phyloP scores from a whole-genome alignment of 2,888 invertebrate genomes.

The Eupithecia pulchellata region DNA sequence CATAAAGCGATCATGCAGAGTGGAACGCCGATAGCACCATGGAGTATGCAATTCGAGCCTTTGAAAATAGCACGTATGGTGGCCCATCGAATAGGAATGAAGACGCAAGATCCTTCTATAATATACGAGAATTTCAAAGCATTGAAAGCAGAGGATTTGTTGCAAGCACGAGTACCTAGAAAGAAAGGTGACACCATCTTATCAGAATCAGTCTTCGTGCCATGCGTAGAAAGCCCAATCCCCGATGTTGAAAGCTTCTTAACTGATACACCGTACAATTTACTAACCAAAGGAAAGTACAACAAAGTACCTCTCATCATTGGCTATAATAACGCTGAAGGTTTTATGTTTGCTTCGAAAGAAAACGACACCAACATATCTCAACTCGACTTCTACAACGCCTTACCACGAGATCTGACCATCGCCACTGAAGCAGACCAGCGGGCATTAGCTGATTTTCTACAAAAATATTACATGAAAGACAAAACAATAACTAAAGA shows the following conservation, averaged over 20 bases:
- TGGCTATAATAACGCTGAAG: slow-evolving; percentile 74
- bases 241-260: slow-evolving; percentile 60
- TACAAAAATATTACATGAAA: slow-evolving; percentile 73
- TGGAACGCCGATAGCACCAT: slow-evolving; percentile 73
- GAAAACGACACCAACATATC: slow-evolving; percentile 71
- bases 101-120: slow-evolving; percentile 61
- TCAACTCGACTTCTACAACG: slow-evolving; percentile 61
- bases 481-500: slow-evolving; percentile 69
- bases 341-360: slow-evolving; percentile 73
- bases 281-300: slow-evolving; percentile 60
- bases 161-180: slow-evolving; percentile 68
- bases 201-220: slow-evolving; percentile 77
- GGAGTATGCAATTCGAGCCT: slow-evolving; percentile 75
- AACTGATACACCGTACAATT: slow-evolving; percentile 66
- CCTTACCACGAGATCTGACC: slow-evolving; percentile 68
- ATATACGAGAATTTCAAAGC: slow-evolving; percentile 63
- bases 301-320: slow-evolving; percentile 72
- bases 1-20: slow-evolving; percentile 55
- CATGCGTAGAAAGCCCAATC: slow-evolving; percentile 67
- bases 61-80: slow-evolving; percentile 62
- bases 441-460: slow-evolving; percentile 51
- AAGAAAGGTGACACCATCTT: slow-evolving; percentile 65
- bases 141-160: slow-evolving; percentile 55
- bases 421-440: slow-evolving; percentile 61
- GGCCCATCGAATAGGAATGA: slow-evolving; percentile 62